A percentile compares a stretch with the other conserved stretches of the same genome.
Conservation (phyloP, 1,140 invertebrate species). For the Euschistus heros region DNA sequence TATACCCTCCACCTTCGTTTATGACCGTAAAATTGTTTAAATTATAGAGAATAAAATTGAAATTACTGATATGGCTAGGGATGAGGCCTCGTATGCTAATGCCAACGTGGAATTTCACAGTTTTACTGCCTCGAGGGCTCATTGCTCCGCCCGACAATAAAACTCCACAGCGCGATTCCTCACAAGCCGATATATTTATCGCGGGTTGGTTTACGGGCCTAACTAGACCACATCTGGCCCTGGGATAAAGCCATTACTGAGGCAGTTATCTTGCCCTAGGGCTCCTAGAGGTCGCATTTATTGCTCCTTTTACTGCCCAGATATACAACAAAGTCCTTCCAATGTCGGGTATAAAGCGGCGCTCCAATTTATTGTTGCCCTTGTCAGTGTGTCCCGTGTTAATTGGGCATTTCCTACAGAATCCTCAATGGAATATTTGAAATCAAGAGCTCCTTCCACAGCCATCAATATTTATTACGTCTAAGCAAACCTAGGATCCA, state of each 20-base stretch:
- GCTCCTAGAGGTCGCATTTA: neutral
- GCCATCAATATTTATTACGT: no score
- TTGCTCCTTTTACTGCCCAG: constrained; percentile 4
- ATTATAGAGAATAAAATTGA: constrained; percentile 17
- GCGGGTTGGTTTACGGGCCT: neutral
- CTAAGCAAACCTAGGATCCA: no score
- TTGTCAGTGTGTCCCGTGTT: no score
- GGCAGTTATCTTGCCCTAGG: neutral
- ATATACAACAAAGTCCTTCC: constrained; percentile 16
- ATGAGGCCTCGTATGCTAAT: constrained; percentile 12
- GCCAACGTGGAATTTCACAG: constrained; percentile 8
- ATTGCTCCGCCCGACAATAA: neutral
- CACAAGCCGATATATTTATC: neutral
- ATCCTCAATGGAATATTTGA: no score
- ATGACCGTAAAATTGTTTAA: constrained; percentile 17
- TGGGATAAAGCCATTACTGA: constrained; percentile 3
- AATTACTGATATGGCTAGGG: constrained; percentile 13
- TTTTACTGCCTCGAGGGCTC: neutral
- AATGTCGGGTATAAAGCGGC: no score
- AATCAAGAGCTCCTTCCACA: no score
- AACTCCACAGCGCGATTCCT: neutral
- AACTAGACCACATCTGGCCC: neutral
- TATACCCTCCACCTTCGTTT: neutral
- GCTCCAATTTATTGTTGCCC: no score
- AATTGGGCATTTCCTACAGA: no score